Evolutionary conservation across 2,113 vertebrate species (phyloP), one percentile per base, ranked within the genome.

Genomic region (Perca flavescens): DNA sequence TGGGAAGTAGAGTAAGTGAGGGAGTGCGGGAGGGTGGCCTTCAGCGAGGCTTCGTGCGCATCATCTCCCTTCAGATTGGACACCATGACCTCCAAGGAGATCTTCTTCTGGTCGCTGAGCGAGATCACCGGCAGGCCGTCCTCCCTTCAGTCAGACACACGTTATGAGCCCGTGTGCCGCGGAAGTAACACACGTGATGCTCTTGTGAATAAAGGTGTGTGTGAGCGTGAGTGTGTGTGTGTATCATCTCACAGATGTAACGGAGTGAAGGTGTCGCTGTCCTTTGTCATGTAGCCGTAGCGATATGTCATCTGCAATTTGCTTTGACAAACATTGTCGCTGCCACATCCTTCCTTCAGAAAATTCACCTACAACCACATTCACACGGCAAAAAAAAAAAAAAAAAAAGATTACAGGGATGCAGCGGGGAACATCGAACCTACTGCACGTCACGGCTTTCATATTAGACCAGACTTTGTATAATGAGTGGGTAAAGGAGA

Each of bases 271-370:
- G 76, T 89, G 66, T 96, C 94, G 50, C 93, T 86, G 12, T 92
- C 96, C 73, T 89, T 87, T 70, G 95, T 91, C 88, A 80, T 95
- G 28, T 90, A 77, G 80, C 96, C 96, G 84, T 97, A 99, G 56
- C 93, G 96, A 88, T 97, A 96, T 17, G 94, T 79, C 49, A 99
- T 81, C 73, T 95, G 86, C 60, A 99, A 92, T 74, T 98, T 98
- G 95, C 98, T 99, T 63, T 96, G 92, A 76, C 98, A 99, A 47
- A 95, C 15, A 1, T 97, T 96, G 90, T 99, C 96, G 0, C 49
- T 66, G 80, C 97, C 98, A 77, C 98, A 99, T 11, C 97, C 97
- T 86, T 97, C 96, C 92, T 99, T 99, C 87, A 96, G 74, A 92
- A 99, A 99, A 74, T 96, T 89, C 75, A 99, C 96, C 97, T 99